Evolutionary conservation across 2,113 vertebrate species (phyloP).

Genomic region (Syngnathus typhle): DNA sequence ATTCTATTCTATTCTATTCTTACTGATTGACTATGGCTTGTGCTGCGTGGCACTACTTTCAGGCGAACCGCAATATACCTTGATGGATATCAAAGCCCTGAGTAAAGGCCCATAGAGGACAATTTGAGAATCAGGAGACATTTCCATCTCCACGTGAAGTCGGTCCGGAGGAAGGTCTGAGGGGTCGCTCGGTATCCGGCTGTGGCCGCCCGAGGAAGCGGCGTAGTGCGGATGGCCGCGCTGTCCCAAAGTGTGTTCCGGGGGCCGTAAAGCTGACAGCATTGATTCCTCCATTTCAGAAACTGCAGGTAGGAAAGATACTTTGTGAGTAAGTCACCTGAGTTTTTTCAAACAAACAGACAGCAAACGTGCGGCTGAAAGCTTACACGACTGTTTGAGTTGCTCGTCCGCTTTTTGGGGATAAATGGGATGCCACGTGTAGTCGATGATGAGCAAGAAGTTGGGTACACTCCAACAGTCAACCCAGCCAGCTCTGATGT

Average conservation of each 20-base stretch:
- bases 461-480: conserved; percentile 97
- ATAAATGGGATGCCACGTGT: conserved; percentile 97
- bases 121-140: conserved; percentile 91
- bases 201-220: conserved; percentile 48
- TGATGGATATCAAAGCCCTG: conserved; percentile 85
- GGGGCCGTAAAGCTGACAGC: conserved; percentile 83
- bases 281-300: conserved; percentile 95
- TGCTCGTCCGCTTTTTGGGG: conserved; percentile 94
- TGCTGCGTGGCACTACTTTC: too few species aligned
- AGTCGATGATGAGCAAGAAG: conserved; percentile 89
- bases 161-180: conserved; percentile 87
- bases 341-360: not conserved
- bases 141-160: conserved; percentile 92
- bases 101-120: conserved; percentile 89
- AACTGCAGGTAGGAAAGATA: conserved; percentile 63
- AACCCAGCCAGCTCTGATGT: conserved; percentile 85
- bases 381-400: conserved; percentile 90
- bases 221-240: conserved; percentile 52
- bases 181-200: conserved; percentile 76
- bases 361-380: not conserved
- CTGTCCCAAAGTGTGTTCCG: conserved; percentile 72
- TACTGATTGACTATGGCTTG: not conserved
- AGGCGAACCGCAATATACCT: conserved; percentile 68
- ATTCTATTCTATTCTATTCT: too few species aligned
- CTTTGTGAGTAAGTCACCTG: not conserved